Conservation (phyloP, 2,888 invertebrate genomes). For the Prosopocoilus inquinatus region DNA sequence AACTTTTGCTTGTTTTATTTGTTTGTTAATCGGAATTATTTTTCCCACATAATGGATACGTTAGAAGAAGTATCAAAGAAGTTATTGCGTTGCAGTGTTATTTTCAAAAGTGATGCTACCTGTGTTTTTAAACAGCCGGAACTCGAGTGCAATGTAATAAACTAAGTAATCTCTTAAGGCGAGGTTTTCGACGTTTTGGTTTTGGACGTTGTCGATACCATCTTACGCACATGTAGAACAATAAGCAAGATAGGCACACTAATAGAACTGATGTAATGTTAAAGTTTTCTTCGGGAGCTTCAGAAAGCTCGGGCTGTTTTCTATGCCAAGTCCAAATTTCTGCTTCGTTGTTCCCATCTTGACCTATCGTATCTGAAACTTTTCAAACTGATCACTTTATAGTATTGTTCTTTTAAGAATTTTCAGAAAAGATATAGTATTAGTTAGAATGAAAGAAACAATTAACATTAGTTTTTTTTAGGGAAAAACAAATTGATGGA, state of each 20-base stretch:
- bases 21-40: too few relatives aligned
- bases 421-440: too few relatives aligned
- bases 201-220: constrained; percentile 49
- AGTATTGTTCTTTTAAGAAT: constrained; percentile 19
- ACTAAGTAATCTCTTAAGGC: constrained; percentile 41
- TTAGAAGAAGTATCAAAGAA: background rate
- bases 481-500: too few relatives aligned
- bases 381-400: constrained; percentile 39
- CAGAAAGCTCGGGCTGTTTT: constrained; percentile 51
- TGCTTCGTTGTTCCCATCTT: constrained; percentile 53
- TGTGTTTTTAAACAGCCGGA: constrained; percentile 33
- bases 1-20: too few relatives aligned
- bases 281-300: constrained; percentile 39
- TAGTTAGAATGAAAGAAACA: too few relatives aligned
- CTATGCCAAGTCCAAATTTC: constrained; percentile 59
- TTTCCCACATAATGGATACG: background rate
- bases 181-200: constrained; percentile 46
- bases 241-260: constrained; percentile 41
- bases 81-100: background rate
- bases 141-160: constrained; percentile 44
- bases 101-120: constrained; percentile 3
- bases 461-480: too few relatives aligned
- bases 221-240: constrained; percentile 43
- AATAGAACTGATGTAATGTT: constrained; percentile 45
- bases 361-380: constrained; percentile 50